A percentile compares a stretch with the other conserved stretches of the same genome.
phyloP scores from a whole-genome alignment of 2,888 invertebrate genomes.

The Cataglyphis albicans region DNA sequence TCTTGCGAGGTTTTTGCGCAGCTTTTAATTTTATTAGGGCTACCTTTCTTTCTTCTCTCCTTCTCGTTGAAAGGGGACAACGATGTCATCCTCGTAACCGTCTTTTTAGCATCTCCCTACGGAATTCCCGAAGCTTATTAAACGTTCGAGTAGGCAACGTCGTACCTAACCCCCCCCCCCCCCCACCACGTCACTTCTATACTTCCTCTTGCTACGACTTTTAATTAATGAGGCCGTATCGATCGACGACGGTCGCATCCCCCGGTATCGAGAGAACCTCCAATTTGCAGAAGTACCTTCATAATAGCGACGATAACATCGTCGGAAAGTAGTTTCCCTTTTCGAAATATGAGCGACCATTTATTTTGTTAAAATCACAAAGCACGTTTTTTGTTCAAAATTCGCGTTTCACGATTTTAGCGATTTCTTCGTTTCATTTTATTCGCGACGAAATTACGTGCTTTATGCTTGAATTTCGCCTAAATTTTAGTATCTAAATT shows the following conservation, averaged over 20 bases:
- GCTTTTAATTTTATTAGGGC: conserved; percentile 52
- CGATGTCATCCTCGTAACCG: conserved; percentile 46
- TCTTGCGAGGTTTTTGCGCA: conserved; percentile 3
- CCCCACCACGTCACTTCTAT: not conserved
- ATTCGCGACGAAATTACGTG: not conserved
- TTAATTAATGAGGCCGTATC: conserved; percentile 59
- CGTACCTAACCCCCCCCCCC: conserved; percentile 30
- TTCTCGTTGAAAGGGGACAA: not conserved
- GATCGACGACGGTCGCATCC: conserved; percentile 47
- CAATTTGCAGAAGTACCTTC: conserved; percentile 55
- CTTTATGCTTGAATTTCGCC: not conserved
- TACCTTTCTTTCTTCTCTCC: conserved; percentile 12
- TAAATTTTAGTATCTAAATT: not conserved
- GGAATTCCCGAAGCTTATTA: conserved; percentile 58
- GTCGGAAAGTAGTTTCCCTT: conserved; percentile 39
- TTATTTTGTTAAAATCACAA: conserved; percentile 38
- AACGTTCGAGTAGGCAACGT: conserved; percentile 55
- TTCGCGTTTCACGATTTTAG: not conserved
- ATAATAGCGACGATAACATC: conserved; percentile 40
- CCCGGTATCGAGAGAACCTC: conserved; percentile 37
- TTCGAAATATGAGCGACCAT: conserved; percentile 39
- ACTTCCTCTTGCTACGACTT: conserved; percentile 42
- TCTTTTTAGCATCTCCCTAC: conserved; percentile 48
- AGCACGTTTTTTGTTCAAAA: not conserved
- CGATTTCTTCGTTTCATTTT: not conserved